Evolutionary conservation across 2,113 vertebrate species (phyloP).

Genomic region (Elephas maximus): DNA sequence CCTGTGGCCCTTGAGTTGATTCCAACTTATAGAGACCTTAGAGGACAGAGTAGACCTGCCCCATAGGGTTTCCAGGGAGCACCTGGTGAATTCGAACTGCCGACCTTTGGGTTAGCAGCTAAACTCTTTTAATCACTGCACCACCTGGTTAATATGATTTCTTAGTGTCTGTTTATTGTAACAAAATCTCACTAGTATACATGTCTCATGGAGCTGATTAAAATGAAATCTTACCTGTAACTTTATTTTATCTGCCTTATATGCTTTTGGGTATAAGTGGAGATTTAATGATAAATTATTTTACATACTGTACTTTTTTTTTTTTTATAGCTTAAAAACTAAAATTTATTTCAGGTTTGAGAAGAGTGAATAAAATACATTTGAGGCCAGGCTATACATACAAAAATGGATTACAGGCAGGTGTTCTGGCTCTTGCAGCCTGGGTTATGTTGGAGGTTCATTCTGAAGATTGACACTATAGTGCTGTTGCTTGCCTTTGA

Average conservation of each 20-base stretch:
- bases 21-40: no score
- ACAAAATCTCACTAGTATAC: constrained; percentile 16
- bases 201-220: neutral
- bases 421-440: neutral
- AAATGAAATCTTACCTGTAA: constrained; percentile 11
- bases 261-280: neutral
- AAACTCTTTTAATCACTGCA: no score
- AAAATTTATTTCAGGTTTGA: neutral
- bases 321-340: no score
- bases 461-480: neutral
- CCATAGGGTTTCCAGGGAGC: no score
- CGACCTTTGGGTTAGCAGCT: no score
- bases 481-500: neutral
- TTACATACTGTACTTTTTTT: neutral
- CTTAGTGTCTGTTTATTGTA: neutral
- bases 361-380: neutral
- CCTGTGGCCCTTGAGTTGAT: no score
- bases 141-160: neutral
- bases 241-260: neutral
- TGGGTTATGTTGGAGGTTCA: neutral
- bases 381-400: neutral
- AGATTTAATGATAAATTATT: constrained; percentile 21
- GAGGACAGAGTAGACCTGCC: no score
- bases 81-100: no score
- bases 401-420: neutral